Percentiles rank a stretch among this genome's conserved stretches.
Evolutionary conservation across 2,888 invertebrate species (phyloP).

Genomic region (Polymixis lichenea): DNA sequence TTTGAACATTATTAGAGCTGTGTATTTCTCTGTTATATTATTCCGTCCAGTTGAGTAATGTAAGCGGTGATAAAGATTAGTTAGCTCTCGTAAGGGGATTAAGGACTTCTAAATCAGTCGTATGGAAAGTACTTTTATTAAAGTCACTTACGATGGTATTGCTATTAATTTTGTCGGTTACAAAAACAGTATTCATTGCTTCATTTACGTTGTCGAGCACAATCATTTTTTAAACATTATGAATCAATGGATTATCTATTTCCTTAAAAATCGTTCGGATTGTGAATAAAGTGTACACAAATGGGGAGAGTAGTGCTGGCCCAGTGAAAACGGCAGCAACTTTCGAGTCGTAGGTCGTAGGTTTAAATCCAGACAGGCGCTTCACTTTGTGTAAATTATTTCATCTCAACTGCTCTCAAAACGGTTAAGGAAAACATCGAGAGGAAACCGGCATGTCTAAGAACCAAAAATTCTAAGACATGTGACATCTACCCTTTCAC

Average conservation of each 20-base stretch:
- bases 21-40: slow-evolving; percentile 21
- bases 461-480: no score
- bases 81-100: not conserved
- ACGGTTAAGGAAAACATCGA: no score
- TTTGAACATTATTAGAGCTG: slow-evolving; percentile 30
- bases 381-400: no score
- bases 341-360: no score
- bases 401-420: no score
- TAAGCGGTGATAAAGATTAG: not conserved
- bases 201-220: not conserved
- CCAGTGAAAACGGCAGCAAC: no score
- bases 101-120: not conserved
- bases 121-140: not conserved
- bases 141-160: not conserved
- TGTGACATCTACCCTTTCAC: no score
- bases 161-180: not conserved
- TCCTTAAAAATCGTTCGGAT: not conserved
- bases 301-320: not conserved
- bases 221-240: not conserved
- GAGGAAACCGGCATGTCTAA: no score
- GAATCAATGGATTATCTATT: not conserved
- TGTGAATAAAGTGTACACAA: not conserved
- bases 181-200: not conserved
- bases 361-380: no score
- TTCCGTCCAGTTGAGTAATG: not conserved